Evolutionary conservation across 1,140 invertebrate species (phyloP), one percentile per base, ranked within the genome.

Genomic region (Mya arenaria): DNA sequence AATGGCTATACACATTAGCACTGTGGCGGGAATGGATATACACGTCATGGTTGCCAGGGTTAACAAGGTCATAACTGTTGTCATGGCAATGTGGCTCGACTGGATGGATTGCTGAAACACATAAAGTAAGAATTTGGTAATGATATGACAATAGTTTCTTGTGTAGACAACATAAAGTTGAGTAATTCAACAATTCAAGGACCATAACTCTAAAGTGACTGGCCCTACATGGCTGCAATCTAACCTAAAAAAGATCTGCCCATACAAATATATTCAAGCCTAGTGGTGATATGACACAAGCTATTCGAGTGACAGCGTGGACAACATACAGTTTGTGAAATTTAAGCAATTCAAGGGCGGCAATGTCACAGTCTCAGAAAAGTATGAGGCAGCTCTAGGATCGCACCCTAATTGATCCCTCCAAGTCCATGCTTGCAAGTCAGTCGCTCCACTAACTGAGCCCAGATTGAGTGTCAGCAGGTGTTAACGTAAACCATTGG

Each of bases 21-120:
- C 84, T 10, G 92, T 87, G 4, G 95, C 94, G 56, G 94, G 93
- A 92, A 88, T 34, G 6, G 91, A 93, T 19, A 95, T 85, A 92
- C 96, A 85, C 52, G 69, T 73, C 75, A 92, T 66, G n/a, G 72
- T 84, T 28, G 75, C 34, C 25, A 84, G 52, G 34, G 90, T 80
- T 5, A 86, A 28, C 8, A 86, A 25, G 32, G 85, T 82, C 3
- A 89, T 69, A 5, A 87, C 30, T 25, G 86, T 72, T 37, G 90
- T 93, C 85, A 91, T 80, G 32, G 84, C 37, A 48, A 82, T 28
- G 63, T 93, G 91, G 68, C 81, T 85, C 41, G 75, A 23, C 74
- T 85, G 82, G 23, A 87, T 80, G 44, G 69, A 55, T 83, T 81
- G 85, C 80, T 91, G 84, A 75, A 88, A 86, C 39, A 80, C 37